Percentiles rank a stretch among this genome's conserved stretches.
Conservation (phyloP, 2,888 invertebrate species). For the Ornithoptera alexandrae region DNA sequence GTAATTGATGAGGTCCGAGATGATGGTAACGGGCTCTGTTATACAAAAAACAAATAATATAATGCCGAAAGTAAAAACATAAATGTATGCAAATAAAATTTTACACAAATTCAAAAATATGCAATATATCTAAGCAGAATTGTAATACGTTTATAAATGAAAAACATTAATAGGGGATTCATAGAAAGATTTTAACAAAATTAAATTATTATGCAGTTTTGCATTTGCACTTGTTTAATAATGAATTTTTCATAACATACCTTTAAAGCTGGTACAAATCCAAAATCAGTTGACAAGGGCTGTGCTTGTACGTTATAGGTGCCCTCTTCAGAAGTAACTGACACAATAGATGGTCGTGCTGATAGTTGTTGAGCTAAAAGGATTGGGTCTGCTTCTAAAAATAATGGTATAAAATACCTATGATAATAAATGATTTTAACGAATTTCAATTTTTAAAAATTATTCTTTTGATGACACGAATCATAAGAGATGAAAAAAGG, state of each 20-base stretch:
- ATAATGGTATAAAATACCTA: not conserved
- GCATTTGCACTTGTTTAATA: too few relatives aligned
- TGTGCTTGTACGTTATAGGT: constrained; percentile 63
- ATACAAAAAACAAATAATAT: constrained; percentile 10
- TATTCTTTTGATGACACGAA: too few relatives aligned
- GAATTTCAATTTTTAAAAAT: not conserved
- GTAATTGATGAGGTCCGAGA: constrained; percentile 69
- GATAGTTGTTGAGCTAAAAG: constrained; percentile 73
- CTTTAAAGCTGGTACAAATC: constrained; percentile 69
- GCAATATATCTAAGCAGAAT: too few relatives aligned
- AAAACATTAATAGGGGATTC: too few relatives aligned
- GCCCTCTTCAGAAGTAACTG: constrained; percentile 73
- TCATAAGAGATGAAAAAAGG: not conserved
- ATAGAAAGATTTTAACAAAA: not conserved
- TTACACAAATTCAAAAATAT: not conserved
- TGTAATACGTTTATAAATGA: too few relatives aligned
- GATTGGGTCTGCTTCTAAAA: constrained; percentile 68
- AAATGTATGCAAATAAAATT: not conserved
- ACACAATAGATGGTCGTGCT: constrained; percentile 74
- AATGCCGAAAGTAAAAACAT: not conserved
- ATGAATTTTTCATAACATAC: constrained; percentile 30
- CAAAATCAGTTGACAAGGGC: constrained; percentile 70
- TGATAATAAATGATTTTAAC: too few relatives aligned
- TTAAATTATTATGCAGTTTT: too few relatives aligned
- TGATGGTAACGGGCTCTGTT: constrained; percentile 62